Evolutionary conservation across 2,888 invertebrate species (phyloP).

Genomic region (Monochamus alternatus): DNA sequence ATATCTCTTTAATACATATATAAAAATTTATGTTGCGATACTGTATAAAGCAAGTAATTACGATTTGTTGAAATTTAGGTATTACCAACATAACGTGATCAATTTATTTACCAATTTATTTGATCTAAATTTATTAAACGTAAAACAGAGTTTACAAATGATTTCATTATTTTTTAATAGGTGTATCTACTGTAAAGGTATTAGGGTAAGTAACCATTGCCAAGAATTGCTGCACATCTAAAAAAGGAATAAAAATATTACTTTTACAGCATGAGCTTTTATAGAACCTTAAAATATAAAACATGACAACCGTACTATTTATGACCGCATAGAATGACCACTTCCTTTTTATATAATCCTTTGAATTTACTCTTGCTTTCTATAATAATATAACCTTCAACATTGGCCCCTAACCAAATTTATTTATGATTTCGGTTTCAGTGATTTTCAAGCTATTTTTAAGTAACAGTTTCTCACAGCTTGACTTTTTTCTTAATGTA

Average conservation of each 20-base stretch:
- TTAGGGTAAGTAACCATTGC: no score
- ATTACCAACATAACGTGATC: no score
- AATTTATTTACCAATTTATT: no score
- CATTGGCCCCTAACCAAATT: conserved; percentile 41
- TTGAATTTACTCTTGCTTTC: conserved; percentile 62
- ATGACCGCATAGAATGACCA: conserved; percentile 57
- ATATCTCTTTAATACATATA: no score
- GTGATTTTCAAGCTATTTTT: conserved; percentile 29
- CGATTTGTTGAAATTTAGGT: no score
- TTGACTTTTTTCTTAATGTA: conserved; percentile 40
- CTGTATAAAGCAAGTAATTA: no score
- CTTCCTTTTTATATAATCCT: conserved; percentile 64
- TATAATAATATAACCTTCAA: conserved; percentile 49
- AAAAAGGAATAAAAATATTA: conserved; percentile 22
- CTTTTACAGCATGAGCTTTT: conserved; percentile 33
- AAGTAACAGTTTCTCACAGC: conserved; percentile 43
- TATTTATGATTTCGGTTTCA: conserved; percentile 49
- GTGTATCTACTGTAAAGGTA: no score
- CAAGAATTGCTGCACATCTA: background rate
- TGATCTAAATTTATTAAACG: no score
- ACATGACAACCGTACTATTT: conserved; percentile 64
- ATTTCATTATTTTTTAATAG: no score
- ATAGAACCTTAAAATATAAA: conserved; percentile 50
- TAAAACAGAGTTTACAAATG: no score
- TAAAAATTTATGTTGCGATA: no score